phyloP scores from a whole-genome alignment of 2,888 invertebrate genomes.

The Seira musarum region DNA sequence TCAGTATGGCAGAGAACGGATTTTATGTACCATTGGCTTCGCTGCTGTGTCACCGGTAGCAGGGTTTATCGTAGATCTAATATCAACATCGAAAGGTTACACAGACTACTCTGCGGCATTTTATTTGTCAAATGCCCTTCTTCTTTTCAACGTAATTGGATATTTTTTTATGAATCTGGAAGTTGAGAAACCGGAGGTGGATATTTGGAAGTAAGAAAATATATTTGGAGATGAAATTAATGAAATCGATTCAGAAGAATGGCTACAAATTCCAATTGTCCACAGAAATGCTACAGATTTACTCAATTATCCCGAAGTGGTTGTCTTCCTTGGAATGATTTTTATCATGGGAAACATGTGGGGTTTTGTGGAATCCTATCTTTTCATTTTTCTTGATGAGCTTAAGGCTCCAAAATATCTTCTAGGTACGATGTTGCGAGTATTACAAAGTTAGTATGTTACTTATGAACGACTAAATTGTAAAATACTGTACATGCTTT shows the following conservation, averaged over 20 bases:
- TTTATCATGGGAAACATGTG: conserved; percentile 88
- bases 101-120: conserved; percentile 92
- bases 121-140: conserved; percentile 83
- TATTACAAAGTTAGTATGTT: no score
- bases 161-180: conserved; percentile 86
- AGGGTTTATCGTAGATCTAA: conserved; percentile 83
- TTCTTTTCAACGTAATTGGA: conserved; percentile 81
- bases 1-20: conserved; percentile 85
- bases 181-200: conserved; percentile 71
- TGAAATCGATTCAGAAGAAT: not conserved
- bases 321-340: conserved; percentile 85
- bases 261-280: conserved; percentile 13
- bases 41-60: conserved; percentile 79
- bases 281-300: conserved; percentile 62
- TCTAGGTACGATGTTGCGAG: conserved; percentile 78
- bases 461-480: not conserved
- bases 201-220: conserved; percentile 59
- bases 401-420: conserved; percentile 87
- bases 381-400: conserved; percentile 89
- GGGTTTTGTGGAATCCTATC: conserved; percentile 91
- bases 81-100: conserved; percentile 72
- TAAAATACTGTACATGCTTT: conserved; percentile 11
- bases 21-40: conserved; percentile 87
- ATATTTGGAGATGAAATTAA: not conserved
- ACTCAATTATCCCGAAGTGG: conserved; percentile 80